These are phyloP conservation scores for Ormia ochracea DNA, from an alignment of 2,888 invertebrate genomes.

Conservation along the genomic window DNA sequence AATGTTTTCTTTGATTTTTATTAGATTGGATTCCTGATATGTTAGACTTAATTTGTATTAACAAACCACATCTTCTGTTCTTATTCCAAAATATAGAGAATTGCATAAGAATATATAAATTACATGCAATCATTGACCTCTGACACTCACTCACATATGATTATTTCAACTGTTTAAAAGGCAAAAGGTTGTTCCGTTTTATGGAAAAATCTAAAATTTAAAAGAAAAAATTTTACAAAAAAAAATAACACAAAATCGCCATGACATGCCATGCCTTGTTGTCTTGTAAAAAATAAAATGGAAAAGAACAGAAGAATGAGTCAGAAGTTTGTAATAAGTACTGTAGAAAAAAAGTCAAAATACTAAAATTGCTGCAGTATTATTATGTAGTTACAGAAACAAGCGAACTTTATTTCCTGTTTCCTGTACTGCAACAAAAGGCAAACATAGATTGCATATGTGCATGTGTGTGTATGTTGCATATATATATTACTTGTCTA, in stretches of 20 bases:
- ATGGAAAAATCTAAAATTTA: not conserved
- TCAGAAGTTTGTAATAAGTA: constrained; percentile 30
- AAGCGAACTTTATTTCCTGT: constrained; percentile 61
- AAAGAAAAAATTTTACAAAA: constrained; percentile 10
- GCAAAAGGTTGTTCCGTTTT: not conserved
- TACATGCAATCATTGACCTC: constrained; percentile 49
- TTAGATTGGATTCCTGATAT: too few species aligned
- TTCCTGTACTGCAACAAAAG: constrained; percentile 35
- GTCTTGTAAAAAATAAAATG: constrained; percentile 25
- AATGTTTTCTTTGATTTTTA: too few species aligned
- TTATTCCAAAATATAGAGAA: not conserved
- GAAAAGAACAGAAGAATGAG: constrained; percentile 28
- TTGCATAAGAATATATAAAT: not conserved
- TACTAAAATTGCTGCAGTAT: constrained; percentile 57
- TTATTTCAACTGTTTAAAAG: not conserved
- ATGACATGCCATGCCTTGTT: constrained; percentile 37
- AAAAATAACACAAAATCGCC: not conserved
- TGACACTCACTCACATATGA: constrained; percentile 44
- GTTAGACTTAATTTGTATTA: not conserved
- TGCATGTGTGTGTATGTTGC: not conserved
- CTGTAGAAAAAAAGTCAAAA: constrained; percentile 10
- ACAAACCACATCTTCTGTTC: not conserved
- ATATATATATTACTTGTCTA: not conserved
- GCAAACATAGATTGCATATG: not conserved
- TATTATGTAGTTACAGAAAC: constrained; percentile 52